Evolutionary conservation across 1,140 invertebrate species (phyloP), one percentile per base, ranked within the genome.

Genomic region (Maconellicoccus hirsutus): DNA sequence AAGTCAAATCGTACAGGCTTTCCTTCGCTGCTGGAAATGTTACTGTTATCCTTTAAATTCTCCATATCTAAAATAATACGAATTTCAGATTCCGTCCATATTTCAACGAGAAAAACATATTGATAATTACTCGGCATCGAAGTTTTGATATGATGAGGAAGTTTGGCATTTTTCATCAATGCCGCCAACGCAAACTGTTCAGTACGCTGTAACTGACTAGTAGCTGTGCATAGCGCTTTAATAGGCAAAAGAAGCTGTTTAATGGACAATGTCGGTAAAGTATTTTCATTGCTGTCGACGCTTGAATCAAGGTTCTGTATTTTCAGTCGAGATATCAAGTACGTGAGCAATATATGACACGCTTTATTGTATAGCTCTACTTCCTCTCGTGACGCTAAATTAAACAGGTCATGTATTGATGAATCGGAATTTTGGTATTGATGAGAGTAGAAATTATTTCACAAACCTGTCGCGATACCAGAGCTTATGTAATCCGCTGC

Each of bases 401-500:
- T 52, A 16, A 52, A 14, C 42, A 52, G 6, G 10, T 14, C 6
- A 38, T 61, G 21, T 61, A 19, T 38, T 70, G 59, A 21, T 29
- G 23, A 69, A 22, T 10, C 8, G 21, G 8, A 19, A 19, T 16
- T 19, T 10, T 21, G 61, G 21, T 63, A 19, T 63, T 16, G 22
- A 19, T 23, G 21, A 63, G 61, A 63, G 61, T 19, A 19, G n/a
- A n/a, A n/a, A n/a, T n/a, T n/a, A n/a, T n/a, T n/a, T n/a, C 10
- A 38, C 39, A 10, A 21, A 70, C 70, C 70, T 1, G 70, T 21
- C 1, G 33, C 14, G n/a, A 52, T 33, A 22, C 23, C 42, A 7
- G 71, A 39, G 27, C 70, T 70, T 6, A 93, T 84, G 76, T 87
- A 90, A 81, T 91, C 87, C 14, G 88, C 85, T 71, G 88, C 84